Evolutionary conservation across 2,797 vertebrate genomes (phyloP), one percentile per base, ranked within the genome.

Genomic region (Anolis apletophallus): DNA sequence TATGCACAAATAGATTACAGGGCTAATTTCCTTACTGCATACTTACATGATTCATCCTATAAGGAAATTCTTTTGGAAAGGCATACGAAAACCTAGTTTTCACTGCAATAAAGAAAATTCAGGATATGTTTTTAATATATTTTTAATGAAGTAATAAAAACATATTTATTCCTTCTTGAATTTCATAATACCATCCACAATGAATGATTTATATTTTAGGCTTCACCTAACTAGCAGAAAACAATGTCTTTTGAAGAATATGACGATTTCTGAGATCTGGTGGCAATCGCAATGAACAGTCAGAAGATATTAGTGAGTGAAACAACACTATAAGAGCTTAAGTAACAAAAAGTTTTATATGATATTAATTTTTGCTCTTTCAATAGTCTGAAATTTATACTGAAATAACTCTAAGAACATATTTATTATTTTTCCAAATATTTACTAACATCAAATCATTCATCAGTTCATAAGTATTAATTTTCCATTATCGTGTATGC

Each of bases 11-110:
- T 73, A 23, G 88, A 90, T 21, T 92, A 82, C 0, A 40, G 88
- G 10, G n/a, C 80, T n/a, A 88, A 87, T 80, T 91, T 80, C 88
- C 17, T 1, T 88, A 87, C 1, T 90, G 69, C 55, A 91, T 95
- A 99, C 99, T 98, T 96, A 99, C 99, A 97, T 99, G 99, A 95
- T 99, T 99, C 98, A 99, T 99, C 97, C 98, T 98, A 94, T 99
- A 99, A 88, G 99, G 99, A 93, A 99, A 99, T 95, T 99, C 99
- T 95, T 99, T 99, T 89, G 99, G 98, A 94, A 99, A 99, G 93
- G 98, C 99, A 93, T 99, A 98, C 23, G 99, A 99, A 97, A 99
- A 99, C 92, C 98, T 98, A 91, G 98, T 99, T 97, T 99, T 99
- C 96, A 99, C 99, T 99, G 96, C 10, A 94, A 80, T 64, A 89